Evolutionary conservation across 2,797 vertebrate genomes (phyloP).

Genomic region (Lagodon rhomboides): DNA sequence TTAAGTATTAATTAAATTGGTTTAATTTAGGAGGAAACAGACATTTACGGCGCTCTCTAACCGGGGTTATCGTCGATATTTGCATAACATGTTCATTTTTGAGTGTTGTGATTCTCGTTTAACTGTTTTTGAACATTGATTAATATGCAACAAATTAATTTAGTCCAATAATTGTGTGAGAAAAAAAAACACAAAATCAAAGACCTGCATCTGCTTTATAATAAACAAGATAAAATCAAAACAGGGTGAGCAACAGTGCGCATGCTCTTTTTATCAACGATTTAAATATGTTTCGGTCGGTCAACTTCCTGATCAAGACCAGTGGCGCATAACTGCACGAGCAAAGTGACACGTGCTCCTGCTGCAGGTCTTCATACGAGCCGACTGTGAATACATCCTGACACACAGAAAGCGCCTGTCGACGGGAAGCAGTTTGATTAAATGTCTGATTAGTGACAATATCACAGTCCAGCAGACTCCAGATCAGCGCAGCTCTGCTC

Average conservation of each 20-base stretch:
- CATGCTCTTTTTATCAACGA: neutral
- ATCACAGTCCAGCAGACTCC: slow-evolving; percentile 33
- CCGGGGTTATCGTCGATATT: neutral
- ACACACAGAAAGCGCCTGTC: slow-evolving; percentile 36
- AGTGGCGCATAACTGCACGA: neutral
- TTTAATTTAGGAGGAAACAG: slow-evolving; percentile 4
- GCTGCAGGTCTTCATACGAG: slow-evolving; percentile 84
- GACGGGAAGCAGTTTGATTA: slow-evolving; percentile 50
- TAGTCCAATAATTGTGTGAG: neutral
- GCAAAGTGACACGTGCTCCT: slow-evolving; percentile 38
- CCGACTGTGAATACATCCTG: slow-evolving; percentile 76
- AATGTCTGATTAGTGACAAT: slow-evolving; percentile 42
- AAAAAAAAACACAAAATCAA: neutral
- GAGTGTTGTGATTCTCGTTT: neutral
- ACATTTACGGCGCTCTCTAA: neutral
- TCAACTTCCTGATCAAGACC: neutral
- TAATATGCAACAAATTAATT: neutral
- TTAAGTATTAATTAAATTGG: neutral
- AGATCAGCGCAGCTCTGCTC: slow-evolving; percentile 22
- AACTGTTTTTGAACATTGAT: neutral
- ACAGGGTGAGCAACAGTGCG: neutral
- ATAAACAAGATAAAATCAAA: neutral
- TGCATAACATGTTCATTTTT: neutral
- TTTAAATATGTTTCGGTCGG: neutral
- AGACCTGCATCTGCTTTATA: neutral